Conservation (phyloP, 2,797 vertebrate species). For the Sternotherus odoratus region DNA sequence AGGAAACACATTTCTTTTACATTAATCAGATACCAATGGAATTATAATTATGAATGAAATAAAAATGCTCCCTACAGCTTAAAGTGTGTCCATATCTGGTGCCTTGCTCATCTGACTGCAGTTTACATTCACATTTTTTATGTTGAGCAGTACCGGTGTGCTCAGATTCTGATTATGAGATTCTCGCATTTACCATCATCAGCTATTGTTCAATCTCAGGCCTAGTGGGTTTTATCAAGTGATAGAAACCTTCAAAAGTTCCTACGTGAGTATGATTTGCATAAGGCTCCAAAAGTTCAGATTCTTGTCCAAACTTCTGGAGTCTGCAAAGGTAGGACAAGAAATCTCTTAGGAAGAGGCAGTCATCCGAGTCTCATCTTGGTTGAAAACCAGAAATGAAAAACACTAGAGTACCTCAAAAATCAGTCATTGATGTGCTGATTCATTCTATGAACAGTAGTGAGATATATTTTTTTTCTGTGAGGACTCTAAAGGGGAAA, state of each 20-base stretch:
- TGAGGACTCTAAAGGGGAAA: neutral
- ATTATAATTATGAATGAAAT: neutral
- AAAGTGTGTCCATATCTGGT: neutral
- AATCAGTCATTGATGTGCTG: neutral
- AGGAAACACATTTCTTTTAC: neutral
- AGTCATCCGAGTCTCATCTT: neutral
- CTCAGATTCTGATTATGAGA: neutral
- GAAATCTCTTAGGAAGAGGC: neutral
- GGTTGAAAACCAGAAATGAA: neutral
- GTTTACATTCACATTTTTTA: neutral
- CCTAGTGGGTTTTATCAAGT: neutral
- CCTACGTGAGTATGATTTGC: neutral
- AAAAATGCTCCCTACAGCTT: neutral
- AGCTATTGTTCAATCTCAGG: neutral
- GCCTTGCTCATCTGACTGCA: neutral
- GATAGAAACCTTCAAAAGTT: neutral
- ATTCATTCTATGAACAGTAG: neutral
- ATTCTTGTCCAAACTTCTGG: neutral
- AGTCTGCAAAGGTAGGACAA: neutral
- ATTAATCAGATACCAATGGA: neutral
- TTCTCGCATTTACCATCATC: neutral
- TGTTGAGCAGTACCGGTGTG: neutral
- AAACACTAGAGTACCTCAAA: neutral
- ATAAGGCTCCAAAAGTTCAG: neutral
- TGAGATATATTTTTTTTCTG: rapidly evolving